A percentile compares a stretch with the other conserved stretches of the same genome.
Evolutionary conservation across 2,888 invertebrate species (phyloP).

Genomic region (Exocentrus adspersus): DNA sequence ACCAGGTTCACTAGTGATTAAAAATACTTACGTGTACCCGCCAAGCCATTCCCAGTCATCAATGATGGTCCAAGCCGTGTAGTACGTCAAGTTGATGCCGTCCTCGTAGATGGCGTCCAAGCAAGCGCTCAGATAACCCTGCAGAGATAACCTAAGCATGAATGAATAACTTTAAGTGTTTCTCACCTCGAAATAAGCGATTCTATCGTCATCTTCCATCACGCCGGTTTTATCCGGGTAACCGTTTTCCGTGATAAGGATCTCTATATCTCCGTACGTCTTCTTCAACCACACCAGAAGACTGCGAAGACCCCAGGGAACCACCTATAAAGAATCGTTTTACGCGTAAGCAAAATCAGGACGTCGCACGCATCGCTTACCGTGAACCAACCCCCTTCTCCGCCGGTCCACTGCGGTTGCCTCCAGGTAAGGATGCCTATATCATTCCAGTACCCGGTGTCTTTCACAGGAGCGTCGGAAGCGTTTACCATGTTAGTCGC

Average conservation of each 20-base stretch:
- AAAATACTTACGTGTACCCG: constrained; percentile 34
- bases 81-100: constrained; percentile 31
- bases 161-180: too few relatives aligned
- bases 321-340: background rate
- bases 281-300: constrained; percentile 61
- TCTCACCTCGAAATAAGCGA: constrained; percentile 20
- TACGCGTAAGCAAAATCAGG: too few relatives aligned
- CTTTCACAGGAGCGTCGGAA: constrained; percentile 18
- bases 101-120: constrained; percentile 37
- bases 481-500: constrained; percentile 38
- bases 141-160: too few relatives aligned
- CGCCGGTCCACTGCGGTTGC: constrained; percentile 41
- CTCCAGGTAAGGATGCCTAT: constrained; percentile 32
- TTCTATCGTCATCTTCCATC: constrained; percentile 24
- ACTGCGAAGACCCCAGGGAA: constrained; percentile 67
- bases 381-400: constrained; percentile 65
- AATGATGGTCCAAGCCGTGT: constrained; percentile 36
- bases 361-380: too few relatives aligned
- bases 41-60: constrained; percentile 39
- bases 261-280: constrained; percentile 62
- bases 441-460: constrained; percentile 36
- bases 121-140: constrained; percentile 36
- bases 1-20: background rate
- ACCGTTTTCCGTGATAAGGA: constrained; percentile 69
- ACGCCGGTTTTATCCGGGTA: constrained; percentile 59